A percentile compares a stretch with the other conserved stretches of the same genome.
These are phyloP conservation scores for Hypsopygia costalis DNA, from an alignment of 2,888 invertebrate genomes.

Conservation along the genomic window DNA sequence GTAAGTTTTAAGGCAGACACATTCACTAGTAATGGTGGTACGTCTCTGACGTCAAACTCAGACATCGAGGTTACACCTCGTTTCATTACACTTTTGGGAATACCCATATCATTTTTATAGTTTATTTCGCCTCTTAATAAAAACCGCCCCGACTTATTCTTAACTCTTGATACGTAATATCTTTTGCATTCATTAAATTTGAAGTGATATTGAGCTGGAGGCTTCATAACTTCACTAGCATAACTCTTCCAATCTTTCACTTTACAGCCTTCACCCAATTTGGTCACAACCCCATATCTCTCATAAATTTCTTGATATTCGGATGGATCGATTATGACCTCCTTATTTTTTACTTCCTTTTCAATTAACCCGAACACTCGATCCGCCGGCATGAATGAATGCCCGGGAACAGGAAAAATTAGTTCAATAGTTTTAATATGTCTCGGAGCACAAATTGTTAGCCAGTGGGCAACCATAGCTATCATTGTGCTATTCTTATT, in stretches of 20 bases:
- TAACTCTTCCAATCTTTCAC: conserved; percentile 17
- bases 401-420: conserved; percentile 14
- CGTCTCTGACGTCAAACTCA: conserved; percentile 16
- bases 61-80: conserved; percentile 12
- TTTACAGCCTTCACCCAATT: conserved; percentile 15
- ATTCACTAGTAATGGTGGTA: conserved; percentile 13
- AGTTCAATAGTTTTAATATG: conserved; percentile 14
- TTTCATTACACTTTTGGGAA: conserved; percentile 12
- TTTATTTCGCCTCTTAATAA: conserved; percentile 13
- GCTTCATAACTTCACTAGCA: conserved; percentile 9
- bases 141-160: conserved; percentile 18
- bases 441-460: conserved; percentile 14
- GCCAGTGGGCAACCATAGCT: conserved; percentile 18
- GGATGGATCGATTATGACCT: conserved; percentile 1
- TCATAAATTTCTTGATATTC: conserved; percentile 1
- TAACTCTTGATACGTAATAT: conserved; percentile 18
- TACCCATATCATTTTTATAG: conserved; percentile 14
- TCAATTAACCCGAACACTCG: conserved; percentile 13
- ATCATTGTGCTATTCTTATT: conserved; percentile 19
- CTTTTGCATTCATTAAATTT: conserved; percentile 16
- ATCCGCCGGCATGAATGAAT: conserved; percentile 12
- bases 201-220: conserved; percentile 7
- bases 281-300: conserved; percentile 6
- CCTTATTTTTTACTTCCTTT: conserved; percentile 9
- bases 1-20: conserved; percentile 15